A percentile compares a stretch with the other conserved stretches of the same genome.
Evolutionary conservation across 2,888 invertebrate genomes (phyloP).

Genomic region (Ophion obscuratus): DNA sequence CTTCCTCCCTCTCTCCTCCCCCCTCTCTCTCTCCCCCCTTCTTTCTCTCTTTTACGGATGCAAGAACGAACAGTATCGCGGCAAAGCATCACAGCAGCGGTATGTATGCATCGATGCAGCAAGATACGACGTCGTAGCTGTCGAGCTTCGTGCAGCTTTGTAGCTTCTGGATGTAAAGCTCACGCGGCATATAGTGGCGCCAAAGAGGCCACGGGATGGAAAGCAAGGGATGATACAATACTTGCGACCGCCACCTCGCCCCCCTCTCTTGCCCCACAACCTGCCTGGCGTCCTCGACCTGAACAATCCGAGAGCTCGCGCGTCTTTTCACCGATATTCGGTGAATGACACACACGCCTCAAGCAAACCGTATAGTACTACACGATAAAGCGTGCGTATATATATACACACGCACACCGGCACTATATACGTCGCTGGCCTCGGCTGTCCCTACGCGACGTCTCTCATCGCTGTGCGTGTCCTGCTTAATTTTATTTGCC

Average conservation of each 20-base stretch:
- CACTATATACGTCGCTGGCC: constrained; percentile 13
- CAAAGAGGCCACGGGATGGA: constrained; percentile 53
- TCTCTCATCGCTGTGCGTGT: constrained; percentile 18
- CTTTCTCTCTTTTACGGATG: constrained; percentile 16
- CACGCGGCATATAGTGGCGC: constrained; percentile 36
- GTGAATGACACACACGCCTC: constrained; percentile 65
- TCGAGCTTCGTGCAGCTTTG: constrained; percentile 34
- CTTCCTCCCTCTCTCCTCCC: constrained; percentile 9
- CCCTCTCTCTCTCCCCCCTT: not conserved
- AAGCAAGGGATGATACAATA: constrained; percentile 35
- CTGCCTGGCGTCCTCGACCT: constrained; percentile 31
- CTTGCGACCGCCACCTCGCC: constrained; percentile 16
- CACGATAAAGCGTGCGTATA: constrained; percentile 57
- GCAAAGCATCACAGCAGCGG: not conserved
- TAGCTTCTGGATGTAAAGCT: constrained; percentile 50
- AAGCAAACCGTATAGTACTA: constrained; percentile 33
- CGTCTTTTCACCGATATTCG: constrained; percentile 62
- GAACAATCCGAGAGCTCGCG: constrained; percentile 38
- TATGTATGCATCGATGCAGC: constrained; percentile 41
- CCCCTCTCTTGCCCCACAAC: constrained; percentile 4
- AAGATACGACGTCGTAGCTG: constrained; percentile 33
- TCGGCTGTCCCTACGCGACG: constrained; percentile 9
- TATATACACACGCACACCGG: not conserved
- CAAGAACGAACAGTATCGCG: constrained; percentile 23
- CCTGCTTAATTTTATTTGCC: not conserved